Evolutionary conservation across 1,140 invertebrate species (phyloP), one percentile per base, ranked within the genome.

Genomic region (Armadillidium nasatum): DNA sequence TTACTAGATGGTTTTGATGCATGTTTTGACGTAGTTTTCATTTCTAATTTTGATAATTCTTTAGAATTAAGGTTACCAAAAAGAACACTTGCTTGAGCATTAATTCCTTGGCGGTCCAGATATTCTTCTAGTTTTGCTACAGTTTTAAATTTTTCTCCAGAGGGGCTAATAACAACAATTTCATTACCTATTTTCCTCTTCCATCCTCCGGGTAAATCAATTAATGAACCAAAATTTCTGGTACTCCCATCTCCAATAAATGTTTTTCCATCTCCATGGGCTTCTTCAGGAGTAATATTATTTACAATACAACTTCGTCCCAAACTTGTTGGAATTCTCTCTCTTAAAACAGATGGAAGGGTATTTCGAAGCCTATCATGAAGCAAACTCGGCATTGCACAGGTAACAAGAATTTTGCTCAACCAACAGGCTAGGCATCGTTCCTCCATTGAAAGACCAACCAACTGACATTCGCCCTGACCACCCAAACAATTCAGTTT

Each of bases 141-240:
- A 67, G 76, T 77, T 19, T 75, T 78, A 73, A 81, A 81, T n/a
- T 77, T 78, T 46, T 78, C 77, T 10, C 79, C 79, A 60, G 75
- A 75, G 6, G 79, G 79, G 43, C 76, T 77, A 4, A 78, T 76
- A n/a, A 81, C 79, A 10, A 81, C 74, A 0, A 78, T 73, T 73
- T 81, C 79, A 43, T 75, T 72, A 10, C 77, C 79, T 4, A 54
- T 79, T 69, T 77, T 81, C 43, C 79, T 75, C 44, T 72, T 71
- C 79, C 79, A 81, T 0, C 79, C 79, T 13, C 79, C 79, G 6
- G 79, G 79, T 44, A 81, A 44, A 60, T 81, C 79, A 44, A 81
- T 77, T 0, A 81, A 68, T 9, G 72, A 78, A 2, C 79, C 79
- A 81, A 81, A 81, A 67, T 73, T 45, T 46, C 68, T 75, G 7